Evolutionary conservation across 1,140 invertebrate species (phyloP).

Genomic region (Drosophila nebulosa): DNA sequence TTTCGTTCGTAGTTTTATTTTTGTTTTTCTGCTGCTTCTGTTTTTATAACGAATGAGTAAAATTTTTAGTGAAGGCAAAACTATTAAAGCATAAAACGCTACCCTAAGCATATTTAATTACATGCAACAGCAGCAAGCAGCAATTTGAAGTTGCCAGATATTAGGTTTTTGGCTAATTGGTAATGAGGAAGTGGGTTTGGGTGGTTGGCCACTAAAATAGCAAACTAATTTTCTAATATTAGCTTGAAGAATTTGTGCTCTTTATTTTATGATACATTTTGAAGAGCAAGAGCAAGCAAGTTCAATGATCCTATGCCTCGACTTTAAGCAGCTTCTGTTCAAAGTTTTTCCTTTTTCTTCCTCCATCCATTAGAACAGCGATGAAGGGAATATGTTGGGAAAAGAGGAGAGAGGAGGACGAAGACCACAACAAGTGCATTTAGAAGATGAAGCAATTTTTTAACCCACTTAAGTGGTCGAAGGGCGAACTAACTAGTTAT

Average conservation of each 20-base stretch:
- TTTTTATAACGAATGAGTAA: constrained; percentile 53
- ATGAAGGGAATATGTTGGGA: constrained; percentile 16
- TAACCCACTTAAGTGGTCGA: constrained; percentile 69
- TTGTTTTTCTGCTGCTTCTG: constrained; percentile 56
- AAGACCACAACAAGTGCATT: constrained; percentile 48
- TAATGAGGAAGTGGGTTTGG: background rate
- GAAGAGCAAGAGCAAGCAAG: background rate
- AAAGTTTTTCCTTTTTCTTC: no score
- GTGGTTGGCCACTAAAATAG: background rate
- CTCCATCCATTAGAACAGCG: constrained; percentile 52
- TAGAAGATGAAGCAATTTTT: constrained; percentile 63
- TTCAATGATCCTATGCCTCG: background rate
- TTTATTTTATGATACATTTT: background rate
- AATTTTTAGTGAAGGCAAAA: constrained; percentile 43
- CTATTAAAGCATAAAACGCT: constrained; percentile 64
- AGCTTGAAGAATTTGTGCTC: background rate
- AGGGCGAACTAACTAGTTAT: constrained; percentile 32
- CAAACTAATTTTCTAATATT: background rate
- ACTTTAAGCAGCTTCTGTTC: constrained; percentile 39
- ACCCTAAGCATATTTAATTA: constrained; percentile 1
- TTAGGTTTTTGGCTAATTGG: background rate
- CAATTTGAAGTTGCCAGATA: background rate
- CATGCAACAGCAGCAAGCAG: background rate
- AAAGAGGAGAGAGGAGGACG: background rate
- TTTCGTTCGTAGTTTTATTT: constrained; percentile 56